Evolutionary conservation across 2,113 vertebrate species (phyloP).

Genomic region (Myocastor coypus): DNA sequence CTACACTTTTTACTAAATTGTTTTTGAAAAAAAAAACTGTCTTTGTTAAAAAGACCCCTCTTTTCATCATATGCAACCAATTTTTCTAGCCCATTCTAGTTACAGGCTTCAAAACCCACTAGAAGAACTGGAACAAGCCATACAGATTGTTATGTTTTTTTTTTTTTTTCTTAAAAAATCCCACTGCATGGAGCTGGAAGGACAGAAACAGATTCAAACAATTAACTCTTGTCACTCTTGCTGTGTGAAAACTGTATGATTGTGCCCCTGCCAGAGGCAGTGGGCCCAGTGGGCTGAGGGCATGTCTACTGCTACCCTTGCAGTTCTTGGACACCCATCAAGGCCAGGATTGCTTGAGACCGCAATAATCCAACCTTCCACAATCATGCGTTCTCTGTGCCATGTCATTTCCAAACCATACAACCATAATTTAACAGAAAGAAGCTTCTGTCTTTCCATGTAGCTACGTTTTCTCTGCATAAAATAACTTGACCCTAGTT

Average conservation of each 20-base stretch:
- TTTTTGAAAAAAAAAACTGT: not conserved
- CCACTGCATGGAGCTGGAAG: conserved; percentile 64
- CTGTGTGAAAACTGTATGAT: conserved; percentile 82
- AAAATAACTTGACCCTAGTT: not conserved
- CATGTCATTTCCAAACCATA: not conserved
- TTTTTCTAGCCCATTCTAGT: conserved; percentile 26
- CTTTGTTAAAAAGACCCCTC: not conserved
- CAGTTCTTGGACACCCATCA: conserved; percentile 63
- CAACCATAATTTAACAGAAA: not conserved
- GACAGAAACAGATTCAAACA: conserved; percentile 76
- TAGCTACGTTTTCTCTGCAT: not conserved
- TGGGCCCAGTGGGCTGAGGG: conserved; percentile 58
- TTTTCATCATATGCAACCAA: not conserved
- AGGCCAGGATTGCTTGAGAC: conserved; percentile 53
- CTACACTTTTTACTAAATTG: not conserved
- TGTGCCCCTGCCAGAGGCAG: conserved; percentile 21
- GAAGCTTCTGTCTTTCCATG: conserved; percentile 49
- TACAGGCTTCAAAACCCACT: conserved; percentile 55
- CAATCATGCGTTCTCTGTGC: not conserved
- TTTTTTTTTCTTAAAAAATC: too few relatives aligned
- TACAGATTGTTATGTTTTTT: conserved; percentile 73
- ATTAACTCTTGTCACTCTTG: conserved; percentile 80
- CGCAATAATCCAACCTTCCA: conserved; percentile 47
- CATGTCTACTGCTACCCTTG: conserved; percentile 1
- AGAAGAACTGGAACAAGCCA: not conserved